Conservation (phyloP, 2,888 invertebrate species). For the Malthinus seriepunctatus region DNA sequence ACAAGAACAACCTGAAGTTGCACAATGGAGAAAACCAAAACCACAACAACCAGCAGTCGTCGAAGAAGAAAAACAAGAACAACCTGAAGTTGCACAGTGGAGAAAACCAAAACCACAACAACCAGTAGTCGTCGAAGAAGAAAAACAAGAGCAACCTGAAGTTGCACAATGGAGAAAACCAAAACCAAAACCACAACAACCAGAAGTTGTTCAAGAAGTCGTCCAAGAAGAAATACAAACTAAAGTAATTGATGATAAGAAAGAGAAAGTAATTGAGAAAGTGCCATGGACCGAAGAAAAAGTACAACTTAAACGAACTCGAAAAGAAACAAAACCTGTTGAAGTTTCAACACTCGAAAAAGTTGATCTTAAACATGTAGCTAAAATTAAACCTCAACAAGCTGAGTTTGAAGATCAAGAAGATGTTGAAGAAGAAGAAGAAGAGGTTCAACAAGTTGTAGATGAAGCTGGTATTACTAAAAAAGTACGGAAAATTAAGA, state of each 20-base stretch:
- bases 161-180: slow-evolving; percentile 59
- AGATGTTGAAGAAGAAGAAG: too few relatives aligned
- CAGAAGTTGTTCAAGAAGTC: slow-evolving; percentile 35
- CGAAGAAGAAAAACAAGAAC: background rate
- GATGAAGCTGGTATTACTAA: slow-evolving; percentile 62
- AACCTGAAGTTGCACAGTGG: background rate
- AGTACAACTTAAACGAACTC: slow-evolving; percentile 17
- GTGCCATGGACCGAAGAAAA: slow-evolving; percentile 16
- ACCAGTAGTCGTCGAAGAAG: background rate
- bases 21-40: background rate
- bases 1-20: slow-evolving; percentile 10
- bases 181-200: slow-evolving; percentile 56
- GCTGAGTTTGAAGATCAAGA: background rate
- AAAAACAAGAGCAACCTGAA: slow-evolving; percentile 39
- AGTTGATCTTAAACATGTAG: slow-evolving; percentile 17
- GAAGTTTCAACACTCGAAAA: slow-evolving; percentile 13
- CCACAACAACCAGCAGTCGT: background rate
- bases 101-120: background rate
- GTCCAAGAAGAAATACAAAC: slow-evolving; percentile 12
- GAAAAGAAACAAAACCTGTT: slow-evolving; percentile 5
- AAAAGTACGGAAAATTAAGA: slow-evolving; percentile 38
- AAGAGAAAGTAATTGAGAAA: background rate
- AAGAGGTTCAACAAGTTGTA: background rate
- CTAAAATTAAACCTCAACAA: slow-evolving; percentile 52
- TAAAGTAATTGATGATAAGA: background rate